These are phyloP conservation scores for Drosophila recens DNA, from an alignment of 2,888 invertebrate genomes.

Conservation along the genomic window DNA sequence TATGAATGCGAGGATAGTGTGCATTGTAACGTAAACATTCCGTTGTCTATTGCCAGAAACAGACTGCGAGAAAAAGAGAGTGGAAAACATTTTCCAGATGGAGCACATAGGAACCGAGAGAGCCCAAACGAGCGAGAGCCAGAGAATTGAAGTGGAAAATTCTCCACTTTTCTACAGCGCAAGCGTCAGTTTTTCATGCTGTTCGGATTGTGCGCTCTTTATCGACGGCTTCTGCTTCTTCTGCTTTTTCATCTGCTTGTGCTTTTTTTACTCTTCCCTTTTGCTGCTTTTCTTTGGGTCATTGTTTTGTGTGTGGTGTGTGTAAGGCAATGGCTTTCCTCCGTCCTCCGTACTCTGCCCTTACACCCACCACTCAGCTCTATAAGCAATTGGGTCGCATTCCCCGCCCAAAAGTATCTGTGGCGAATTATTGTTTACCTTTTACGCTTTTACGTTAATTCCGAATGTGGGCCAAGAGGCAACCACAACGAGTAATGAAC, in stretches of 20 bases:
- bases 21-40: constrained; percentile 75
- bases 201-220: constrained; percentile 42
- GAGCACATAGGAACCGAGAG: constrained; percentile 19
- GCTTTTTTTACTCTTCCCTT: constrained; percentile 17
- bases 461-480: constrained; percentile 32
- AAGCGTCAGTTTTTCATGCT: constrained; percentile 40
- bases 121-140: constrained; percentile 2
- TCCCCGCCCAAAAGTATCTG: constrained; percentile 32
- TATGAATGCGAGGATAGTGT: constrained; percentile 52
- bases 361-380: neutral
- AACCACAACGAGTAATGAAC: constrained; percentile 47
- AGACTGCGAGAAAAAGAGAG: constrained; percentile 13
- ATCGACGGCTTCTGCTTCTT: constrained; percentile 36
- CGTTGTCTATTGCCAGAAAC: constrained; percentile 41
- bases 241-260: constrained; percentile 10
- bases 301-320: constrained; percentile 40
- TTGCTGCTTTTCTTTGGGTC: constrained; percentile 23
- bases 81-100: constrained; percentile 29
- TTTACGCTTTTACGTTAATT: constrained; percentile 59
- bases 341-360: neutral
- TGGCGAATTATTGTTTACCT: constrained; percentile 77
- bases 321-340: constrained; percentile 32
- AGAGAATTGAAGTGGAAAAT: constrained; percentile 40
- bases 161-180: constrained; percentile 53
- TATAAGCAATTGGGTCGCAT: constrained; percentile 26